Percentiles rank a stretch among this genome's conserved stretches.
phyloP scores from a whole-genome alignment of 1,140 invertebrate species.

The Sarcophaga bullata region DNA sequence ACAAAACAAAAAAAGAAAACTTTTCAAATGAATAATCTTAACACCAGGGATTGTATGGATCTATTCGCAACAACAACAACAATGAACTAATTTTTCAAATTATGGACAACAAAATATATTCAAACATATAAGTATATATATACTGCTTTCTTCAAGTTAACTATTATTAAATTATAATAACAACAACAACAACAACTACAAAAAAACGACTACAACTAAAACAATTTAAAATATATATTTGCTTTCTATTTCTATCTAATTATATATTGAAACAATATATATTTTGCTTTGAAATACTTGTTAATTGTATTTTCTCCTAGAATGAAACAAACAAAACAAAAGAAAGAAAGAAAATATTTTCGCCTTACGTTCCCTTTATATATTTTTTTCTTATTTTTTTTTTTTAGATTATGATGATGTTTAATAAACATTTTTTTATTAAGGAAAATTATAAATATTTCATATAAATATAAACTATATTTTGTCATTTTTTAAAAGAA shows the following conservation, averaged over 20 bases:
- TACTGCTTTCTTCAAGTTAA: conserved; percentile 38
- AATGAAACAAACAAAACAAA: conserved; percentile 1
- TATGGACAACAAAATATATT: conserved; percentile 37
- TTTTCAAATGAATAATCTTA: not conserved
- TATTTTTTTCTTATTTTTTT: conserved; percentile 29
- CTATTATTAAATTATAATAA: conserved; percentile 35
- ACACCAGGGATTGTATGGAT: not conserved
- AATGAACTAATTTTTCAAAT: conserved; percentile 37
- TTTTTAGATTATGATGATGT: conserved; percentile 35
- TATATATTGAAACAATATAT: not conserved
- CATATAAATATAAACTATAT: conserved; percentile 11
- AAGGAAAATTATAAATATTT: conserved; percentile 40
- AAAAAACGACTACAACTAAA: conserved; percentile 26
- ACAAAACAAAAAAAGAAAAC: not conserved
- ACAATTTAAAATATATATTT: not conserved
- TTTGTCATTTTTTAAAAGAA: conserved; percentile 35
- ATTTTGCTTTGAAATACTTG: conserved; percentile 33
- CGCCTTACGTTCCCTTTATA: conserved; percentile 31
- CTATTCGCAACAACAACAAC: not conserved
- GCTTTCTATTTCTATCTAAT: conserved; percentile 10
- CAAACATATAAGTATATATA: conserved; percentile 21
- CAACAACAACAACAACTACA: not conserved
- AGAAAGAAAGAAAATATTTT: conserved; percentile 25
- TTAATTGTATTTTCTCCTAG: conserved; percentile 36
- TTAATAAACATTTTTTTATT: conserved; percentile 40